Evolutionary conservation across 2,113 vertebrate genomes (phyloP).

Genomic region (Laticauda laticaudata): DNA sequence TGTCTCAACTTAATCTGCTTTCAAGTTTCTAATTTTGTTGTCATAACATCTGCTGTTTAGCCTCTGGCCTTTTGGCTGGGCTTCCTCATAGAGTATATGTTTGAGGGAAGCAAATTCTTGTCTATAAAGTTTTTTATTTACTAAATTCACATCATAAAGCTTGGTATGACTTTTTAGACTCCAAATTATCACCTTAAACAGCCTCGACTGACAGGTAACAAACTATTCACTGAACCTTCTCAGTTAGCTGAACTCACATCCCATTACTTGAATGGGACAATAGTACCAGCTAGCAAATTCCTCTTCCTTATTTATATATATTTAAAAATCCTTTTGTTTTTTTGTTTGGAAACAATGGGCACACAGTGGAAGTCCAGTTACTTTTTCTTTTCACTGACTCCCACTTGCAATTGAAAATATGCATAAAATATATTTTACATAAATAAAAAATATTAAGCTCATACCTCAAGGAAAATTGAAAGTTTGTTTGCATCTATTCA

Average conservation of each 20-base stretch:
- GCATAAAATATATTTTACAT: not conserved
- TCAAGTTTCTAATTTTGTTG: slow-evolving; percentile 46
- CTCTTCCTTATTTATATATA: not conserved
- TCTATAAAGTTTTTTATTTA: slow-evolving; percentile 42
- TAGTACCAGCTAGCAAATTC: not conserved
- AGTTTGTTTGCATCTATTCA: not conserved
- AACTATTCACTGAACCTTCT: not conserved
- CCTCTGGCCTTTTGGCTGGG: slow-evolving; percentile 48
- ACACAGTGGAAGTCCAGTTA: not conserved
- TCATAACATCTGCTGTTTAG: slow-evolving; percentile 34
- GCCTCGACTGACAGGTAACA: not conserved
- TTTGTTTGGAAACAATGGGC: not conserved
- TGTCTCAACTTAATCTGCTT: slow-evolving; percentile 52
- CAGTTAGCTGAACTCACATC: not conserved
- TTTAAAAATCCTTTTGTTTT: not conserved
- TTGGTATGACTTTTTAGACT: not conserved
- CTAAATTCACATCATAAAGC: not conserved
- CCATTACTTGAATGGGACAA: not conserved
- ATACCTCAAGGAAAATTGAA: not conserved
- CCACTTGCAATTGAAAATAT: not conserved
- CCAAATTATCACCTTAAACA: not conserved
- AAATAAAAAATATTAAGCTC: not conserved
- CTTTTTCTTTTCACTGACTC: not conserved
- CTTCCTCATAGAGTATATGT: slow-evolving; percentile 32
- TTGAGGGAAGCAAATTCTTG: slow-evolving; percentile 54